Base-by-base conservation (phyloP, 2,797 vertebrate species). In the Acestrorhynchus altus region DNA sequence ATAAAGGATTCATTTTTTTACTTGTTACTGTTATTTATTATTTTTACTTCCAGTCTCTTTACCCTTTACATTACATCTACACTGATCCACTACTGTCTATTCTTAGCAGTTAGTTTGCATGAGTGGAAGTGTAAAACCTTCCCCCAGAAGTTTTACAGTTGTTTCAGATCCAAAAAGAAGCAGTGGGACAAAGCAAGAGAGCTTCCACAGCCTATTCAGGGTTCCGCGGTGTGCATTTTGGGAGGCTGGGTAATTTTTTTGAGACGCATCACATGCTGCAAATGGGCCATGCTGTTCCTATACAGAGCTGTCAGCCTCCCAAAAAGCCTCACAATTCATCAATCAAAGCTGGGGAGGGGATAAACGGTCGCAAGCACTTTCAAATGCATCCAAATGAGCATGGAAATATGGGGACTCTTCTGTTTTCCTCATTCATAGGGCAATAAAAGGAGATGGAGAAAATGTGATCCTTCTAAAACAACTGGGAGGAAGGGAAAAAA, bases 281-380 rank as follows among this genome's bases (percentile, higher is more conserved):
- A 80, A 75, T 75, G 72, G 52, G 49, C 72, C 79, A 28, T 79
- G 65, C 26, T 51, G 66, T 81, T 79, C 52, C 57, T 56, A 72
- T 59, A 83, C 78, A 79, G 72, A 72, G 72, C 69, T 72, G 77
- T 82, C 73, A 72, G 66, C 72, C 65, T 10, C 77, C 85, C 75
- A 75, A 69, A 80, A 81, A 73, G 54, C 72, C 56, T 79, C 52
- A 60, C 71, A 63, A 80, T 80, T 74, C 74, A 73, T 80, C 10
- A 39, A 64, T 79, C 66, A 89, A 84, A 80, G 28, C 46, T 15
- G 15, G 39, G 11, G 49, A 64, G 18, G 28, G 65, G 57, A 74
- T 47, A 64, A 59, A 60, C 15, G 12, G 54, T 74, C 65, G 39
- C 44, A 9, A 74, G 65, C 47, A 7, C 78, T 79, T 79, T 79